Percentiles rank a stretch among this genome's conserved stretches.
phyloP scores from a whole-genome alignment of 1,140 invertebrate genomes.

The Drosophila grimshawi region DNA sequence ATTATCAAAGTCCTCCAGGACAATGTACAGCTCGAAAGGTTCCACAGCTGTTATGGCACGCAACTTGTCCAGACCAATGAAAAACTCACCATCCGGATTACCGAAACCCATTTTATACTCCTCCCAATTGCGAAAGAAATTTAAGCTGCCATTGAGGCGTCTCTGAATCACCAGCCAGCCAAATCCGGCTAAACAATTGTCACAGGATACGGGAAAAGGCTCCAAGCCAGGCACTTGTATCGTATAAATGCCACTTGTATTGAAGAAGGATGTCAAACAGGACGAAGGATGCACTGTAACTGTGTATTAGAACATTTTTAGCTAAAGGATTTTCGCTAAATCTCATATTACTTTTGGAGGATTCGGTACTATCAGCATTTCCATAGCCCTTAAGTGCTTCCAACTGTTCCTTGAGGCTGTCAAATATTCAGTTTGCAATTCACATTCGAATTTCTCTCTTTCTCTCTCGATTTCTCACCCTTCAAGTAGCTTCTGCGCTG shows the following conservation, averaged over 20 bases:
- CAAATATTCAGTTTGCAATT: background rate
- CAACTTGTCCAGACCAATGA: constrained; percentile 87
- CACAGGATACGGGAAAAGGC: constrained; percentile 56
- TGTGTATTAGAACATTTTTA: background rate
- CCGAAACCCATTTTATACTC: constrained; percentile 88
- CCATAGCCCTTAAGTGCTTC: constrained; percentile 1
- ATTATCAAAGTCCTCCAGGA: constrained; percentile 87
- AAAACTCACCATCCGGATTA: constrained; percentile 87
- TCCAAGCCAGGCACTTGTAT: constrained; percentile 44
- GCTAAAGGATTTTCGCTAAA: background rate
- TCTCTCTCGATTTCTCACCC: constrained; percentile 3
- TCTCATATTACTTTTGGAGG: background rate
- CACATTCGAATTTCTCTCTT: background rate
- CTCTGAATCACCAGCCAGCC: constrained; percentile 89
- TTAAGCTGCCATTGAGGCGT: constrained; percentile 87
- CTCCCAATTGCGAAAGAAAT: constrained; percentile 87
- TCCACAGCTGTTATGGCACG: constrained; percentile 86
- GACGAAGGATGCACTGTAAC: constrained; percentile 25
- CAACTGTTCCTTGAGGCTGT: constrained; percentile 17
- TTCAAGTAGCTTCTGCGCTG: background rate
- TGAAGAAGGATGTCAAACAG: constrained; percentile 30
- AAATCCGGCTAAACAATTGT: constrained; percentile 47
- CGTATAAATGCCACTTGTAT: constrained; percentile 22
- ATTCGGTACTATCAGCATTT: background rate
- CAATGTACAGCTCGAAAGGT: constrained; percentile 87